These are phyloP conservation scores for Heliothis subflexa DNA, from an alignment of 1,140 invertebrate species.

Conservation along the genomic window DNA sequence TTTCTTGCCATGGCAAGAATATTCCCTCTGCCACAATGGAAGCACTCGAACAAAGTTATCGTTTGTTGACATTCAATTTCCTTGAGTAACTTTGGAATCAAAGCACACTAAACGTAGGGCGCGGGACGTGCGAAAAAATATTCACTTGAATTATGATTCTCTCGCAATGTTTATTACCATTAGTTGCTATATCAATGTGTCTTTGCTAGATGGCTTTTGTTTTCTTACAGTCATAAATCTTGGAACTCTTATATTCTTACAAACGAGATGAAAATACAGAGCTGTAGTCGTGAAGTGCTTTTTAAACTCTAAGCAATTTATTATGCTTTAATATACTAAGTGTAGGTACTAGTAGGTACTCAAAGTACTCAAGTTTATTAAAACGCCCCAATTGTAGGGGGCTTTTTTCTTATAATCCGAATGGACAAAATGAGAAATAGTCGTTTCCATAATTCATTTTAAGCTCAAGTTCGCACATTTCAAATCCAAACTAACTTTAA, in stretches of 20 bases:
- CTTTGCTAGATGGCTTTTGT: not conserved
- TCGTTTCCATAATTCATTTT: not conserved
- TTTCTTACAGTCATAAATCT: not conserved
- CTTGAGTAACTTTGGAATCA: slow-evolving; percentile 49
- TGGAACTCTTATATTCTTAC: not conserved
- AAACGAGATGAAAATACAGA: not conserved
- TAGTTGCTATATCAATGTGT: not conserved
- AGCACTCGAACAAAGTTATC: slow-evolving; percentile 39
- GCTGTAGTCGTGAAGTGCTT: not conserved
- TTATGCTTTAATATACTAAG: not conserved
- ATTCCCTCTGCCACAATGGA: slow-evolving; percentile 30
- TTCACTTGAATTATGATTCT: slow-evolving; percentile 1
- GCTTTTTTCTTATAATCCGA: not conserved
- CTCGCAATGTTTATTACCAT: not conserved
- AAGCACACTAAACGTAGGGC: slow-evolving; percentile 20
- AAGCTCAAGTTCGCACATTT: slow-evolving; percentile 4
- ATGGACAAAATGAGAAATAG: not conserved
- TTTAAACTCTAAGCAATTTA: not conserved
- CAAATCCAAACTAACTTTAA: not conserved
- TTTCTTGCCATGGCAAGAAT: not conserved
- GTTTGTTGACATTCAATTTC: slow-evolving; percentile 51
- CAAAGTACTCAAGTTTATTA: not conserved
- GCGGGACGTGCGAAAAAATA: not conserved
- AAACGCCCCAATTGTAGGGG: not conserved
- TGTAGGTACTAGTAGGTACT: not conserved